Percentiles rank a stretch among this genome's conserved stretches.
Evolutionary conservation across 1,140 invertebrate species (phyloP).

Genomic region (Arctopsyche grandis): DNA sequence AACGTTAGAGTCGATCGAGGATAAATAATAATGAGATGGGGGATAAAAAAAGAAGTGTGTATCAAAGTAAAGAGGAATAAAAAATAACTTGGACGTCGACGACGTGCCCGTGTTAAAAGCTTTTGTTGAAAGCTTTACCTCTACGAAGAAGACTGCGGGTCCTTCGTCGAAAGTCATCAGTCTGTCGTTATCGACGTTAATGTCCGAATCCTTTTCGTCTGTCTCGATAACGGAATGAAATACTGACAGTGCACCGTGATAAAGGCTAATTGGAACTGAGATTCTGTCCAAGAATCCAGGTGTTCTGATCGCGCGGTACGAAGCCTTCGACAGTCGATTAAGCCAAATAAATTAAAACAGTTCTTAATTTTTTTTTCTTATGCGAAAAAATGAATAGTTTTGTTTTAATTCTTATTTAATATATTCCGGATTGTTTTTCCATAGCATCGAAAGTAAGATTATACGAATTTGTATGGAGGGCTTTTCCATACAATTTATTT

Average conservation of each 20-base stretch:
- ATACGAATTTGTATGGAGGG: no score
- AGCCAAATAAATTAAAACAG: no score
- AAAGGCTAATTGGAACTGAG: constrained; percentile 25
- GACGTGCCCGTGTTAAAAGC: background rate
- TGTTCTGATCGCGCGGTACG: background rate
- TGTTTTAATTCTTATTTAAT: background rate
- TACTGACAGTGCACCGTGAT: constrained; percentile 13
- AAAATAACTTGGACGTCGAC: background rate
- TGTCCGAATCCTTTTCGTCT: constrained; percentile 24
- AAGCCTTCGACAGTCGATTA: background rate
- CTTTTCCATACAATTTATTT: no score
- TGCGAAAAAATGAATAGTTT: background rate
- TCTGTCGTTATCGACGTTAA: constrained; percentile 30
- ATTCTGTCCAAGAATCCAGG: constrained; percentile 6
- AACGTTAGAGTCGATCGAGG: no score
- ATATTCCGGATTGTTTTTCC: background rate
- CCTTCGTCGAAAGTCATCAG: constrained; percentile 16
- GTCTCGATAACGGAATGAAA: constrained; percentile 14
- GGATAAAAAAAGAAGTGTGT: background rate
- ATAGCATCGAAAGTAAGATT: no score
- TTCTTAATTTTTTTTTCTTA: background rate
- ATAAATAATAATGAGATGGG: background rate
- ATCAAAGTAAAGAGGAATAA: background rate
- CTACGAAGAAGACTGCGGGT: background rate
- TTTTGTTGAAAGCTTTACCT: constrained; percentile 10